Percentiles rank a stretch among this genome's conserved stretches.
Conservation (phyloP, 1,140 invertebrate species). For the Ericerus pela region DNA sequence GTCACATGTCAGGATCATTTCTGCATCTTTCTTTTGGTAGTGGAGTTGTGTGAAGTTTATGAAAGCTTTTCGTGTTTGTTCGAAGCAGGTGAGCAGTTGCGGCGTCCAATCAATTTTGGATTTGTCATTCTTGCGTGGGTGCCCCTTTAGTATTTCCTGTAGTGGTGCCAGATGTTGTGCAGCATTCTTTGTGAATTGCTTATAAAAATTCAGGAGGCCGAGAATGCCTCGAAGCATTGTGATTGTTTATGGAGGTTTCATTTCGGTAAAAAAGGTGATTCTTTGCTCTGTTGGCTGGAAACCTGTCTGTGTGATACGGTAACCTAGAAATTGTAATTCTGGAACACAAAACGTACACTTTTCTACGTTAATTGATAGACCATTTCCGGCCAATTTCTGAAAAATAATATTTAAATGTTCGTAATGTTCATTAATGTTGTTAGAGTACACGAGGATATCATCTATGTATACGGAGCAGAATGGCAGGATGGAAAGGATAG, state of each 20-base stretch:
- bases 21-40: not conserved
- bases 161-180: conserved; percentile 25
- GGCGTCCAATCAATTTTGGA: conserved; percentile 30
- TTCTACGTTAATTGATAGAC: conserved; percentile 22
- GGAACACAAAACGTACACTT: conserved; percentile 24
- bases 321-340: conserved; percentile 28
- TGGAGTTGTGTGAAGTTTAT: not conserved
- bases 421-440: conserved; percentile 16
- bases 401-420: conserved; percentile 22
- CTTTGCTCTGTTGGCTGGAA: conserved; percentile 27
- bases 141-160: conserved; percentile 22
- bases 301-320: conserved; percentile 26
- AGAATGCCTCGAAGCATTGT: conserved; percentile 27
- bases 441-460: conserved; percentile 17
- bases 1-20: not conserved
- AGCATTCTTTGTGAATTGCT: conserved; percentile 27
- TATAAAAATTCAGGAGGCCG: conserved; percentile 30
- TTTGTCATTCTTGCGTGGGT: not conserved
- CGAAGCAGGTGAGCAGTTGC: conserved; percentile 21
- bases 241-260: conserved; percentile 23
- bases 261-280: conserved; percentile 23
- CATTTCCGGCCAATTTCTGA: conserved; percentile 14
- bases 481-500: not conserved
- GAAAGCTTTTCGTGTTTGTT: conserved; percentile 5
- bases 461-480: conserved; percentile 13